A percentile compares a stretch with the other conserved stretches of the same genome.
Evolutionary conservation across 2,888 invertebrate genomes (phyloP).

Genomic region (Agrochola macilenta): DNA sequence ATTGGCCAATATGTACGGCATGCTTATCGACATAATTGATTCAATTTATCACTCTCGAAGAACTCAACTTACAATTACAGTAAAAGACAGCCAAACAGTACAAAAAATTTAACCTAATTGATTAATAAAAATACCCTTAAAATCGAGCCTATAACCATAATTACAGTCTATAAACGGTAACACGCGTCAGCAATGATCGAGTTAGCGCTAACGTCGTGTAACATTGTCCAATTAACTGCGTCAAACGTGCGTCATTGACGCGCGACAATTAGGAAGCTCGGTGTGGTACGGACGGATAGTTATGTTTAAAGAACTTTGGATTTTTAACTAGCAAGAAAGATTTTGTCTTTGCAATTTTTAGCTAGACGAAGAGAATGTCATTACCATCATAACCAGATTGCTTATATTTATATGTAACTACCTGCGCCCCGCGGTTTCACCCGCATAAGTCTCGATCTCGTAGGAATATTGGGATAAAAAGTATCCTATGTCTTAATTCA

Average conservation of each 20-base stretch:
- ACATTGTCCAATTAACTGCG: constrained; percentile 84
- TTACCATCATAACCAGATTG: too few species aligned
- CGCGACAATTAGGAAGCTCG: constrained; percentile 81
- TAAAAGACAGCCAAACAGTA: not conserved
- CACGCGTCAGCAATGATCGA: constrained; percentile 76
- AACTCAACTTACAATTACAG: not conserved
- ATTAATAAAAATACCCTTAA: too few species aligned
- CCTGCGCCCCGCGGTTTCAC: too few species aligned
- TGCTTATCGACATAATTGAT: too few species aligned
- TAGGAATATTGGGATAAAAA: too few species aligned
- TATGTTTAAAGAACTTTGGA: not conserved
- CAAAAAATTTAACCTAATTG: too few species aligned
- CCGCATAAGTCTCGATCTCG: too few species aligned
- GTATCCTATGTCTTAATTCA: too few species aligned
- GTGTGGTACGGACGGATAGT: not conserved
- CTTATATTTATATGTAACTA: too few species aligned
- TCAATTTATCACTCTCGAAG: not conserved
- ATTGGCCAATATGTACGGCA: not conserved
- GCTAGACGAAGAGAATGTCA: too few species aligned
- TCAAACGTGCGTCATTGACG: constrained; percentile 79
- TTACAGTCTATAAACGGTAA: constrained; percentile 55
- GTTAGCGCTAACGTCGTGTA: constrained; percentile 79
- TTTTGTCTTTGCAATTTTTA: too few species aligned
- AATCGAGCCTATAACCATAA: constrained; percentile 9
- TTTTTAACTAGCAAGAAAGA: not conserved